Conservation (phyloP, 2,113 vertebrate genomes). For the Phasianus colchicus region DNA sequence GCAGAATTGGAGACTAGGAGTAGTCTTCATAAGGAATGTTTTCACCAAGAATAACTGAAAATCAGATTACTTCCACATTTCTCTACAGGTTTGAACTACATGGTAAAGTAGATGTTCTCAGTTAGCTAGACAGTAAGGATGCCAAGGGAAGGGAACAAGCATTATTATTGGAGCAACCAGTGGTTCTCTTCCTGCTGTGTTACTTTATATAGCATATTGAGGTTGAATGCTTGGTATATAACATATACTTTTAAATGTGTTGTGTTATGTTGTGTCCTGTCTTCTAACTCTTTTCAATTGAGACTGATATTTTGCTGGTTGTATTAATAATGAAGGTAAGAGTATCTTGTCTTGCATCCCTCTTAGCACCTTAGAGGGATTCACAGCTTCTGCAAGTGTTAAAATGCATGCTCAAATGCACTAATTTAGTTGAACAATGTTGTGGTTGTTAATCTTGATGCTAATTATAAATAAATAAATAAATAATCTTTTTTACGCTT, state of each 20-base stretch:
- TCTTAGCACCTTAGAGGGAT: not conserved
- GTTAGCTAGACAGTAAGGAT: not conserved
- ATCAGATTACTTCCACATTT: too few relatives aligned
- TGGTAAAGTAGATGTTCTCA: not conserved
- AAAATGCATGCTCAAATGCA: conserved; percentile 8
- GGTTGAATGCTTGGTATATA: not conserved
- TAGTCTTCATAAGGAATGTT: not conserved
- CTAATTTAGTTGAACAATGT: not conserved
- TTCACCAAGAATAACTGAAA: not conserved
- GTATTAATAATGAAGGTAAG: not conserved
- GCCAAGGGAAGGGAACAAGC: not conserved
- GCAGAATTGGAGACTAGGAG: not conserved
- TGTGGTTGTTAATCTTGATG: not conserved
- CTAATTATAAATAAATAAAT: not conserved
- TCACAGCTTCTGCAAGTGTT: not conserved
- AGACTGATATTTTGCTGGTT: not conserved
- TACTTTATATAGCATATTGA: fast-evolving
- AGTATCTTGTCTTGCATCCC: not conserved
- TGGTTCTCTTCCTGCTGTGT: fast-evolving
- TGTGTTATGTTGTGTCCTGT: not conserved
- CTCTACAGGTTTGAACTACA: too few relatives aligned
- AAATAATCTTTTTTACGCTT: not conserved
- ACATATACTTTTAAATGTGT: not conserved
- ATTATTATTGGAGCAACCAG: not conserved
- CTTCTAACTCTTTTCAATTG: not conserved